Conservation (phyloP, 2,797 vertebrate species). For the Lycodopsis pacificus region DNA sequence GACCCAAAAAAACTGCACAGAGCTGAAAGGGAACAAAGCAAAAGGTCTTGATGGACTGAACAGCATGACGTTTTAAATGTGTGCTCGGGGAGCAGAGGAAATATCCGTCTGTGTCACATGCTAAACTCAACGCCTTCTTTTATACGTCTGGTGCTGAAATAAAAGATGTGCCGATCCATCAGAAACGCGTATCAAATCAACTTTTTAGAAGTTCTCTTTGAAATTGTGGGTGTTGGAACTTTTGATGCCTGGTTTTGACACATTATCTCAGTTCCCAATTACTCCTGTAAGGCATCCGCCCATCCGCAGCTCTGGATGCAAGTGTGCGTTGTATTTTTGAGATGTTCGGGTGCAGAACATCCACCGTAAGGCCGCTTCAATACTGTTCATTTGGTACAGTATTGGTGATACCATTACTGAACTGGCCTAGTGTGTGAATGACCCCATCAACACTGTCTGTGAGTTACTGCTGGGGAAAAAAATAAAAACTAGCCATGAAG, state of each 20-base stretch:
- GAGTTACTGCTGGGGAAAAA: constrained; percentile 25
- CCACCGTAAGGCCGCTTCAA: neutral
- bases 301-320: neutral
- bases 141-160: constrained; percentile 32
- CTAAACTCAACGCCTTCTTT: constrained; percentile 37
- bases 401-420: neutral
- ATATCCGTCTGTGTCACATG: constrained; percentile 58
- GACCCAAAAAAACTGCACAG: constrained; percentile 60
- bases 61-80: constrained; percentile 60
- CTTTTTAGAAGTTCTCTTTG: constrained; percentile 40
- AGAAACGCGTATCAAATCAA: constrained; percentile 32
- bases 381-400: neutral
- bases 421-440: neutral
- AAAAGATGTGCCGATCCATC: constrained; percentile 44
- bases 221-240: constrained; percentile 20
- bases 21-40: constrained; percentile 18
- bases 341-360: neutral
- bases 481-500: constrained; percentile 11
- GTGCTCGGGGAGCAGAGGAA: constrained; percentile 65
- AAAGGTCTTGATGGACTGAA: constrained; percentile 53
- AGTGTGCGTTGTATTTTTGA: neutral
- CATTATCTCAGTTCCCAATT: constrained; percentile 9
- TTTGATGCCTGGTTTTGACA: constrained; percentile 35
- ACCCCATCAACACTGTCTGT: constrained; percentile 52
- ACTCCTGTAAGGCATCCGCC: neutral